Evolutionary conservation across 2,797 vertebrate genomes (phyloP).

Genomic region (Podargus strigoides): DNA sequence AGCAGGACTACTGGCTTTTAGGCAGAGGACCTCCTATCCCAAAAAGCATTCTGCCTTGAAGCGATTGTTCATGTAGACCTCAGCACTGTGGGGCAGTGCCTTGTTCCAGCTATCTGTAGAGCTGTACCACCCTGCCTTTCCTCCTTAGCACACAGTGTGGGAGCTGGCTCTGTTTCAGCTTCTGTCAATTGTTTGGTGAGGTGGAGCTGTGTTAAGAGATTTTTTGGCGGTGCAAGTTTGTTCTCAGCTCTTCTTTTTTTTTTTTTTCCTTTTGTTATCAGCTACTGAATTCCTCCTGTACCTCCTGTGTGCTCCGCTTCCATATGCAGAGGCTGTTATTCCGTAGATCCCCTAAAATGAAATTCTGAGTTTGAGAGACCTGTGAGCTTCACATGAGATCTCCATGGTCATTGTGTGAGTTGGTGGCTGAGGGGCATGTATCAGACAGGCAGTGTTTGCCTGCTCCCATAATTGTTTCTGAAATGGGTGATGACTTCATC

Average conservation of each 20-base stretch:
- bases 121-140: background rate
- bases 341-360: background rate
- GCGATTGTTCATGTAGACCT: accelerated
- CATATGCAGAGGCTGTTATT: background rate
- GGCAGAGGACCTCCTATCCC: background rate
- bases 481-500: slow-evolving; percentile 25
- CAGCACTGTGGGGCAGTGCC: background rate
- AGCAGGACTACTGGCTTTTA: background rate
- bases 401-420: accelerated
- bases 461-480: background rate
- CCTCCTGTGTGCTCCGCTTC: background rate
- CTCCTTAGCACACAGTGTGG: background rate
- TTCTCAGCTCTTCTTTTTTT: background rate
- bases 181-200: slow-evolving; percentile 1
- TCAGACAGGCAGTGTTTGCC: background rate
- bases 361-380: background rate
- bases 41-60: background rate
- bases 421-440: background rate
- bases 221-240: background rate
- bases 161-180: slow-evolving; percentile 21
- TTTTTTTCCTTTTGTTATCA: background rate
- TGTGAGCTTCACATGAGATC: background rate
- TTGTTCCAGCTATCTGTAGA: background rate
- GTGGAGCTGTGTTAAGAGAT: background rate
- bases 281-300: background rate